Evolutionary conservation across 2,888 invertebrate genomes (phyloP).

Genomic region (Sipunculus nudus): DNA sequence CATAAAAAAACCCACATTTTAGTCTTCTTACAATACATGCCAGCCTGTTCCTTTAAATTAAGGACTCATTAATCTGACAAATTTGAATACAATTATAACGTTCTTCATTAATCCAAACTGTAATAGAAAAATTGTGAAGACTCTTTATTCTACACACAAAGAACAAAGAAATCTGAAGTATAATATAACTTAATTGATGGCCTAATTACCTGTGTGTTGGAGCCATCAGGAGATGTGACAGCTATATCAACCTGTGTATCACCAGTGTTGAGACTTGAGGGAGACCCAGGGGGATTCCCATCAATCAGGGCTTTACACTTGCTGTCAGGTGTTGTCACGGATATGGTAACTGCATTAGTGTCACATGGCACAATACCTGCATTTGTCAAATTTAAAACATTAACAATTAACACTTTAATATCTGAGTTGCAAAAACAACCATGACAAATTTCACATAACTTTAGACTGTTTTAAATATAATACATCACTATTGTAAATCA

Average conservation of each 20-base stretch:
- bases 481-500: too few species aligned
- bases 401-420: too few species aligned
- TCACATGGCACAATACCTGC: slow-evolving; percentile 57
- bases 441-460: too few species aligned
- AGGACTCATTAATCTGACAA: too few species aligned
- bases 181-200: slow-evolving; percentile 5
- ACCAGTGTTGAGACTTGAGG: slow-evolving; percentile 54
- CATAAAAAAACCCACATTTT: too few species aligned
- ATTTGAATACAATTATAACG: neutral
- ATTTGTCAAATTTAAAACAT: too few species aligned
- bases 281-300: slow-evolving; percentile 48
- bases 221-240: slow-evolving; percentile 62
- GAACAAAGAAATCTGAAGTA: slow-evolving; percentile 5
- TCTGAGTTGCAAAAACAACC: too few species aligned
- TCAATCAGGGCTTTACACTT: slow-evolving; percentile 52
- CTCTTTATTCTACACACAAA: too few species aligned
- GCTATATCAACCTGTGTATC: slow-evolving; percentile 51
- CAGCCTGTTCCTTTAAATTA: too few species aligned
- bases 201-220: slow-evolving; percentile 54
- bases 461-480: too few species aligned
- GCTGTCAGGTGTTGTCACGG: slow-evolving; percentile 54
- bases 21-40: too few species aligned
- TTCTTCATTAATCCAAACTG: neutral
- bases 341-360: slow-evolving; percentile 45
- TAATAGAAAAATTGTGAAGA: too few species aligned